Evolutionary conservation across 2,113 vertebrate species (phyloP).

Genomic region (Octodon degus): DNA sequence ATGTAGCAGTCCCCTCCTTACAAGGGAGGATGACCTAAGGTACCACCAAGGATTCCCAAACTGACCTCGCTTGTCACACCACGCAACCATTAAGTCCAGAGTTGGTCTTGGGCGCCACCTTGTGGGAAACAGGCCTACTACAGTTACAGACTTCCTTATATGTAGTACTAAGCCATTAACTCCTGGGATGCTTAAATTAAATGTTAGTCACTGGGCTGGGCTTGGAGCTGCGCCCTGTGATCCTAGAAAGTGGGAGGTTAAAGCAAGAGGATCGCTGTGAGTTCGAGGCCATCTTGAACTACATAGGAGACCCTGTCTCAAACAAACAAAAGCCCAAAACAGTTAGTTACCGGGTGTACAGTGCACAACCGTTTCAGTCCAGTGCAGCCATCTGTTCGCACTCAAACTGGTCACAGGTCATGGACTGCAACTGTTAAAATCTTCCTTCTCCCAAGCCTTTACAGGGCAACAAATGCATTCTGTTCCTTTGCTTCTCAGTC

Average conservation of each 20-base stretch:
- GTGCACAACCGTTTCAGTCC: neutral
- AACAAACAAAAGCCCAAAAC: neutral
- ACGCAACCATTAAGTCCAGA: neutral
- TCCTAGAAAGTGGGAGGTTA: neutral
- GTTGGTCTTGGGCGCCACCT: conserved; percentile 68
- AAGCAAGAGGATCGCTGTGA: neutral
- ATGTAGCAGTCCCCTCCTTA: neutral
- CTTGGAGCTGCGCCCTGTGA: neutral
- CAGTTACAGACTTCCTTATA: neutral
- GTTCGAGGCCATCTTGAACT: neutral
- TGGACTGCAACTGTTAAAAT: neutral
- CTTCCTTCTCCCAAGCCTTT: neutral
- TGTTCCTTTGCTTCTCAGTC: neutral
- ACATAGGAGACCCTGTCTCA: neutral
- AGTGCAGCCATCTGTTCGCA: neutral
- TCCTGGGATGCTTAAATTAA: neutral
- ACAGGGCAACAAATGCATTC: neutral
- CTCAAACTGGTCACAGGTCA: neutral
- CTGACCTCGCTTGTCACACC: neutral
- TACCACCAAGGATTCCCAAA: neutral
- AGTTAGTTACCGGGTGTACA: neutral
- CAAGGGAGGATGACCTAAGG: neutral
- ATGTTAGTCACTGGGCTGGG: neutral
- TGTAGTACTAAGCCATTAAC: neutral
- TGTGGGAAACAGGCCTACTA: conserved; percentile 50